Evolutionary conservation across 1,140 invertebrate species (phyloP), one percentile per base, ranked within the genome.

Genomic region (Colletes gigas): DNA sequence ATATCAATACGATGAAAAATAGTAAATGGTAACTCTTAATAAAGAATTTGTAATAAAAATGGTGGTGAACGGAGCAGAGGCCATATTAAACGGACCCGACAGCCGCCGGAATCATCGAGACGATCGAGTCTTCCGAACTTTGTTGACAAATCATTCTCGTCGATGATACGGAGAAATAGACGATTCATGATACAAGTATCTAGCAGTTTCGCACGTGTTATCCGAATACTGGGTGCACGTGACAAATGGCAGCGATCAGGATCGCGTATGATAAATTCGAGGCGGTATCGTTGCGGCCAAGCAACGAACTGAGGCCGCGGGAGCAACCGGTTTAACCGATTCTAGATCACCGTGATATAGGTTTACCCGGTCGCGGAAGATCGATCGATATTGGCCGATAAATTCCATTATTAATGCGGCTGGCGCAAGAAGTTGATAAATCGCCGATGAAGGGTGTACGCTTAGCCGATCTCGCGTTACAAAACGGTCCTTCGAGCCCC

Each of bases 371-470:
- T 77, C 71, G 82, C 67, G 82, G 82, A 77, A 75, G 73, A 85
- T 81, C 60, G 78, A 87, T 79, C 78, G 85, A 88, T 88, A 85
- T 88, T 79, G 62, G 52, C 75, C 68, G 83, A 88, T 88, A 88
- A 88, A 87, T 87, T 78, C 78, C 72, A 85, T 88, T 88, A 88
- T 88, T 86, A 83, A 82, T 77, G 73, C 81, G 75, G 55, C 41
- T 21, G 54, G 4, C 41, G 75, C 59, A 85, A 81, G 77, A 85
- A 85, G 52, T 80, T 86, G 81, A 86, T 86, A 86, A 86, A 86
- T 86, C 71, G 84, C 75, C 47, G 55, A 79, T 21, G 62, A 44
- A 72, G 82, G 77, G 41, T 44, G 66, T 47, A 60, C 41, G 67
- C 57, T 75, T 70, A 76, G 76, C 59, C 59, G 82, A 54, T 80